These are phyloP conservation scores for Callipepla squamata DNA, from an alignment of 2,113 vertebrate species.

Conservation along the genomic window DNA sequence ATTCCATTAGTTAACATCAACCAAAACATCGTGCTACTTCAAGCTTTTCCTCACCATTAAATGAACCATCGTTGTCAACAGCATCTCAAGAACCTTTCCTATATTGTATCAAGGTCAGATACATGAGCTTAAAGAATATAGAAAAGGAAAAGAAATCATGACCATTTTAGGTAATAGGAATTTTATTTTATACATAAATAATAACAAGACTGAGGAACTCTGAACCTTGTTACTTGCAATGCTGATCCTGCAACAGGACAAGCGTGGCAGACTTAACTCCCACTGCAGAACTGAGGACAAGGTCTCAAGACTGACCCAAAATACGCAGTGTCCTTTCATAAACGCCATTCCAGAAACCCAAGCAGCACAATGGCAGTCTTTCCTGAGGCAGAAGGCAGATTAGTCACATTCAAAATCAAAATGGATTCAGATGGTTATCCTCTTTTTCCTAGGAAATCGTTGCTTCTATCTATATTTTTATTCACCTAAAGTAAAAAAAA, in stretches of 20 bases:
- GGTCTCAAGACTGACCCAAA: conserved; percentile 48
- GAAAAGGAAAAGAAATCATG: neutral
- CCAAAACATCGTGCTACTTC: conserved; percentile 27
- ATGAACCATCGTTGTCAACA: conserved; percentile 5
- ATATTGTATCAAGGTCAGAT: neutral
- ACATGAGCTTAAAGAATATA: neutral
- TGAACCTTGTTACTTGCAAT: conserved; percentile 56
- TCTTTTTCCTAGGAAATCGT: conserved; percentile 50
- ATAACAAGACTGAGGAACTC: conserved; percentile 49
- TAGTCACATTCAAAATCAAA: conserved; percentile 66
- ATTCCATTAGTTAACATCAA: conserved; percentile 26
- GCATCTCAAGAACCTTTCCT: neutral
- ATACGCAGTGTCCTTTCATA: conserved; percentile 19
- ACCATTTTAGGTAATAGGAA: conserved; percentile 38
- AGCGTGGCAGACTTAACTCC: neutral
- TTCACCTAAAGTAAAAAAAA: conserved; percentile 70
- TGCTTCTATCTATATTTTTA: conserved; percentile 43
- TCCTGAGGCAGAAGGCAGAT: conserved; percentile 68
- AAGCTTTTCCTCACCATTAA: neutral
- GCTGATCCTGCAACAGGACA: conserved; percentile 11
- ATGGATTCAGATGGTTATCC: conserved; percentile 38
- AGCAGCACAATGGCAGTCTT: conserved; percentile 22
- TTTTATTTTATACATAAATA: conserved; percentile 81
- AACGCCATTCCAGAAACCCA: conserved; percentile 26
- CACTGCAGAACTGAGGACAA: neutral